Percentiles rank a stretch among this genome's conserved stretches.
phyloP scores from a whole-genome alignment of 2,888 invertebrate genomes.

The Drosophila tanythrix region DNA sequence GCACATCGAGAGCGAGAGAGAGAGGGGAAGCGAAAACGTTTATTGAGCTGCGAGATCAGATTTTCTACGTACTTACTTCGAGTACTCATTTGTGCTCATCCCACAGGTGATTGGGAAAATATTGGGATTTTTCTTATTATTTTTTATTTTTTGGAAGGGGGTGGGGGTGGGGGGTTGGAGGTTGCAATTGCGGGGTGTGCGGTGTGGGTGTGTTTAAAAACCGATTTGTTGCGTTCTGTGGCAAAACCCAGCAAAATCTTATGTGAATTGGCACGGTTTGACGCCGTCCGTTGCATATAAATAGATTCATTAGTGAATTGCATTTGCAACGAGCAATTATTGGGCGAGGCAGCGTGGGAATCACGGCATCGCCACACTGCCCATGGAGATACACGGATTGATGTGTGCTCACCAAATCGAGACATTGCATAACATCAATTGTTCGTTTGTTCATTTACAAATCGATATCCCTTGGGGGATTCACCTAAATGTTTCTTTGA shows the following conservation, averaged over 20 bases:
- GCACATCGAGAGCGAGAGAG: not conserved
- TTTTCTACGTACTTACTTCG: constrained; percentile 12
- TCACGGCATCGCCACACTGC: constrained; percentile 15
- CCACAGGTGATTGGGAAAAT: constrained; percentile 22
- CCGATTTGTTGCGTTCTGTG: constrained; percentile 11
- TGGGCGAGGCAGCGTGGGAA: constrained; percentile 37
- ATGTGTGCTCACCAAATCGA: not conserved
- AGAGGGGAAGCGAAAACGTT: constrained; percentile 1
- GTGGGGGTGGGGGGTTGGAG: not conserved
- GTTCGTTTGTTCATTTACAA: not conserved
- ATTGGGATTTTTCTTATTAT: constrained; percentile 30
- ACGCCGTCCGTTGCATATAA: constrained; percentile 32
- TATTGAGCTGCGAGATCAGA: constrained; percentile 17
- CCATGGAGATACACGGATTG: not conserved
- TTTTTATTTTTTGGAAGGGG: not conserved
- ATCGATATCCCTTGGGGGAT: not conserved
- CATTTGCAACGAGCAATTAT: constrained; percentile 2
- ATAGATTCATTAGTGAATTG: constrained; percentile 26
- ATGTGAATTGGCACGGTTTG: constrained; percentile 25
- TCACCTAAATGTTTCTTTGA: not conserved
- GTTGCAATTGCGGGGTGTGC: not conserved
- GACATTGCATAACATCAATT: constrained; percentile 2
- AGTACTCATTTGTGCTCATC: constrained; percentile 6
- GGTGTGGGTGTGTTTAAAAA: not conserved
- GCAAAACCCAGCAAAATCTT: constrained; percentile 20